phyloP scores from a whole-genome alignment of 2,113 vertebrate species.

The Notothenia rossii region DNA sequence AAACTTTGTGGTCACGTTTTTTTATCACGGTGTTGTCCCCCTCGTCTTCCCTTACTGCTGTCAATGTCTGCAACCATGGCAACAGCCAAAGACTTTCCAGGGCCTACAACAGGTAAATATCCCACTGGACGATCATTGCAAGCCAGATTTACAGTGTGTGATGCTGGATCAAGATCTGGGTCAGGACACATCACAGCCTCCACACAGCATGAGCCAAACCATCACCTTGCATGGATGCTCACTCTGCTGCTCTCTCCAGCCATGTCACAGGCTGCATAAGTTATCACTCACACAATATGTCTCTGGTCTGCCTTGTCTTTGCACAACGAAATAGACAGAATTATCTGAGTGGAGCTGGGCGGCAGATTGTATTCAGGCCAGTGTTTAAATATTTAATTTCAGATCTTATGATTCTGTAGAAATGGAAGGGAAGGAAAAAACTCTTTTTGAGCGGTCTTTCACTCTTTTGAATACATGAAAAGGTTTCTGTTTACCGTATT shows the following conservation, averaged over 20 bases:
- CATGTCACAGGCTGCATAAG: slow-evolving; percentile 68
- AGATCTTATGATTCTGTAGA: slow-evolving; percentile 3
- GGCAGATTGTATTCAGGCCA: slow-evolving; percentile 33
- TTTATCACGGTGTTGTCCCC: slow-evolving; percentile 80
- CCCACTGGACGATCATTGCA: slow-evolving; percentile 68
- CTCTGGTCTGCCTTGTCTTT: slow-evolving; percentile 41
- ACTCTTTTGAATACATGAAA: slow-evolving; percentile 6
- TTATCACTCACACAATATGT: slow-evolving; percentile 59
- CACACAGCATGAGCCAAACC: slow-evolving; percentile 81
- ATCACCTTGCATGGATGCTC: slow-evolving; percentile 79
- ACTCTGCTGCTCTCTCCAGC: slow-evolving; percentile 60
- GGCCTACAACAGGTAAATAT: slow-evolving; percentile 87
- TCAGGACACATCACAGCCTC: slow-evolving; percentile 67
- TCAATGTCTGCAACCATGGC: slow-evolving; percentile 85
- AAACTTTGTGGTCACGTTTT: slow-evolving; percentile 74
- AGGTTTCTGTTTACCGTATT: slow-evolving; percentile 4
- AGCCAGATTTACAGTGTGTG: slow-evolving; percentile 69
- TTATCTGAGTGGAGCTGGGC: slow-evolving; percentile 13
- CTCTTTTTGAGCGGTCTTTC: neutral
- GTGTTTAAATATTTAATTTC: slow-evolving; percentile 30
- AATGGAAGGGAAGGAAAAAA: neutral
- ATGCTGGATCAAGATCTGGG: slow-evolving; percentile 69
- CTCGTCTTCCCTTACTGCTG: slow-evolving; percentile 78
- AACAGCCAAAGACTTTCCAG: slow-evolving; percentile 87
- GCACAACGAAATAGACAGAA: slow-evolving; percentile 36